These are phyloP conservation scores for Heterodera carotae DNA, from an alignment of 1,140 invertebrate genomes.

Conservation along the genomic window DNA sequence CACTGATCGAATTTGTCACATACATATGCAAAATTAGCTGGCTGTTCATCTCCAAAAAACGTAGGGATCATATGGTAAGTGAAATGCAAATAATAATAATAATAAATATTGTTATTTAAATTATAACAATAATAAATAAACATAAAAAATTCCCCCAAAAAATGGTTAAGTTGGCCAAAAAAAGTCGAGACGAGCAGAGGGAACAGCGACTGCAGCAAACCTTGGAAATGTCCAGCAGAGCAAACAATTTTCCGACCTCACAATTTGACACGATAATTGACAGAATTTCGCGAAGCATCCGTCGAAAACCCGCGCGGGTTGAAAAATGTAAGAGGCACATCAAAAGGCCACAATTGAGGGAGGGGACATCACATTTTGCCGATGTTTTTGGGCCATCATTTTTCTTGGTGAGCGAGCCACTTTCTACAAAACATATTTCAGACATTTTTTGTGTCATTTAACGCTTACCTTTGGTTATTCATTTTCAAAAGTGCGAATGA, in stretches of 20 bases:
- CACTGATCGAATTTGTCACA: slow-evolving; percentile 54
- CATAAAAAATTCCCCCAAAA: too few relatives aligned
- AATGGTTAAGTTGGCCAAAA: slow-evolving; percentile 42
- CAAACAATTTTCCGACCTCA: not conserved
- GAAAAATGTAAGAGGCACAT: not conserved
- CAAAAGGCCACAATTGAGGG: too few relatives aligned
- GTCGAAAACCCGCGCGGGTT: not conserved
- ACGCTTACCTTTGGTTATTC: too few relatives aligned
- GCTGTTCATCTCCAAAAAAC: slow-evolving; percentile 57
- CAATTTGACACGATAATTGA: not conserved
- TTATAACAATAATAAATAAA: not conserved
- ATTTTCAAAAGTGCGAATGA: too few relatives aligned
- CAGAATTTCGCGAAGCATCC: slow-evolving; percentile 9
- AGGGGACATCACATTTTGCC: not conserved
- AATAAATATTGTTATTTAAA: slow-evolving; percentile 2
- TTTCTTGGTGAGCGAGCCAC: too few relatives aligned
- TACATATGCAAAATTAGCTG: slow-evolving; percentile 58
- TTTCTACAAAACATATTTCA: too few relatives aligned
- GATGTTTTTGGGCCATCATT: too few relatives aligned
- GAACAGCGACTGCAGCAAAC: slow-evolving; percentile 52
- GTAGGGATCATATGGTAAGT: slow-evolving; percentile 54
- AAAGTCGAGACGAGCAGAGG: slow-evolving; percentile 51
- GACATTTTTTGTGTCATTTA: too few relatives aligned
- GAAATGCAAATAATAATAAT: not conserved
- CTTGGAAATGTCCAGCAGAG: slow-evolving; percentile 34